These are phyloP conservation scores for Glomeris marginata DNA, from an alignment of 2,888 invertebrate genomes.

Conservation along the genomic window DNA sequence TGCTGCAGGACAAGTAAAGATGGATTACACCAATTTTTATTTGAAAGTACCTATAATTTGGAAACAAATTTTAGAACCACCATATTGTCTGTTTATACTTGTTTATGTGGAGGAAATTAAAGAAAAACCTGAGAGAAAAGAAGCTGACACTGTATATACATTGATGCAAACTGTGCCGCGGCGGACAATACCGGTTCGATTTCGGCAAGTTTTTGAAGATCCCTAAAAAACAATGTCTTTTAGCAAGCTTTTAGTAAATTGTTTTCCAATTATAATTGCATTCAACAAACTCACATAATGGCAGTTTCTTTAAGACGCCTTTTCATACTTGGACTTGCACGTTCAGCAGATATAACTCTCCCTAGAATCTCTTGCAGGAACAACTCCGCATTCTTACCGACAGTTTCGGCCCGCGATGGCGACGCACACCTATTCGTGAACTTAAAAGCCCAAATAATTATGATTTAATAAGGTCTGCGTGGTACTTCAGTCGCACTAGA, in stretches of 20 bases:
- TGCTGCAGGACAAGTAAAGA: slow-evolving; percentile 34
- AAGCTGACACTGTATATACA: slow-evolving; percentile 52
- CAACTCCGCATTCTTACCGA: slow-evolving; percentile 15
- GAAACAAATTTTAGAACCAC: slow-evolving; percentile 1
- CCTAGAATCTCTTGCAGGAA: slow-evolving; percentile 20
- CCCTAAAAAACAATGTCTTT: slow-evolving; percentile 27
- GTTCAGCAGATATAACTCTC: slow-evolving; percentile 17
- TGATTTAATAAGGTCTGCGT: no score
- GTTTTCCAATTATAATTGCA: background rate
- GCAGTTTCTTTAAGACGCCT: slow-evolving; percentile 18
- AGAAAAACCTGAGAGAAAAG: slow-evolving; percentile 20
- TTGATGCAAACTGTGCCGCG: slow-evolving; percentile 63
- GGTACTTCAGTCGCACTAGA: no score
- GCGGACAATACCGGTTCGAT: slow-evolving; percentile 45
- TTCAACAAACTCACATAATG: slow-evolving; percentile 15
- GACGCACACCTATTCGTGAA: slow-evolving; percentile 43
- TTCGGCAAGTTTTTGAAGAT: slow-evolving; percentile 42
- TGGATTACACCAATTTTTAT: slow-evolving; percentile 23
- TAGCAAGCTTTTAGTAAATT: no score
- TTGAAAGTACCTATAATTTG: slow-evolving; percentile 32
- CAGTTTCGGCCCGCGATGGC: slow-evolving; percentile 33
- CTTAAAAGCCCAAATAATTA: slow-evolving; percentile 22
- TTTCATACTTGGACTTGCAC: slow-evolving; percentile 15
- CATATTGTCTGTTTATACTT: background rate
- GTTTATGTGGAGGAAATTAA: slow-evolving; percentile 13